A percentile compares a stretch with the other conserved stretches of the same genome.
Conservation (phyloP, 2,888 invertebrate genomes). For the Drosophila hawaiiensis region DNA sequence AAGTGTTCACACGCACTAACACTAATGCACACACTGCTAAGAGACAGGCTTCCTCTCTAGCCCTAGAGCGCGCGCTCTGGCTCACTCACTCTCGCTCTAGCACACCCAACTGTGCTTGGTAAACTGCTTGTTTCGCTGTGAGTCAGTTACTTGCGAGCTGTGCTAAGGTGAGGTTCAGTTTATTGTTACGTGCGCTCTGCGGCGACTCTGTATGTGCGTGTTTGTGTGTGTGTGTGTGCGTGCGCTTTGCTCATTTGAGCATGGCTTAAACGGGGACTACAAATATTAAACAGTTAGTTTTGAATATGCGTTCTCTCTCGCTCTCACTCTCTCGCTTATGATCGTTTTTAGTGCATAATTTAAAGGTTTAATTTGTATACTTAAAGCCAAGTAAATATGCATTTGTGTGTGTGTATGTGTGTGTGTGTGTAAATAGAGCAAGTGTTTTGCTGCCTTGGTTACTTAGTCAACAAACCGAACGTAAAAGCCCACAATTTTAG, state of each 20-base stretch:
- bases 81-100: conserved; percentile 10
- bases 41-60: conserved; percentile 56
- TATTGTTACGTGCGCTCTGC: conserved; percentile 29
- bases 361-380: conserved; percentile 10
- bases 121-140: conserved; percentile 47
- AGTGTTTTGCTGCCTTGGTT: conserved; percentile 74
- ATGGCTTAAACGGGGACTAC: conserved; percentile 71
- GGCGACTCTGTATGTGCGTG: conserved; percentile 25
- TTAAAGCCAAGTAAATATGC: conserved; percentile 20
- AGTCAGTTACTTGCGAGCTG: conserved; percentile 73
- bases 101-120: conserved; percentile 49
- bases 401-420: conserved; percentile 1
- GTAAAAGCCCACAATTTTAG: conserved; percentile 36
- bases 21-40: conserved; percentile 21
- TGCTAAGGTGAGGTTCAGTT: conserved; percentile 71
- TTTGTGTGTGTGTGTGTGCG: conserved; percentile 30
- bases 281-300: conserved; percentile 71
- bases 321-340: conserved; percentile 11
- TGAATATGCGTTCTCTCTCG: conserved; percentile 26
- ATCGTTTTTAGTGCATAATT: conserved; percentile 25
- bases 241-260: conserved; percentile 61
- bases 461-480: conserved; percentile 55
- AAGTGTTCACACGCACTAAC: conserved; percentile 26
- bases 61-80: conserved; percentile 52
- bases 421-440: conserved; percentile 47